Conservation (phyloP, 2,888 invertebrate species). For the Epinotia bilunana region DNA sequence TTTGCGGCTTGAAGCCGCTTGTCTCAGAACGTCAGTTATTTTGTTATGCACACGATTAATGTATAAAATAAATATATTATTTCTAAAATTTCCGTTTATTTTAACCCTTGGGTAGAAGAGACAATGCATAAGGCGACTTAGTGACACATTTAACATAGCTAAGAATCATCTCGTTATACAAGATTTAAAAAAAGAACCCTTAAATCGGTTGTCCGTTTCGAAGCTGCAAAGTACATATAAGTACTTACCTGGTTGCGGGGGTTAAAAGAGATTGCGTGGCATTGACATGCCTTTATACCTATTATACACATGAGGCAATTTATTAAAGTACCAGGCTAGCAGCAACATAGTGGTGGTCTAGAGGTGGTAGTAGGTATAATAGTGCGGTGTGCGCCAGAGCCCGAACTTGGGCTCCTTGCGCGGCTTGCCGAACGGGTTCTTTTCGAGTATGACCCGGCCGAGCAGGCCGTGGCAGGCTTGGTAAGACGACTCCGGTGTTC, state of each 20-base stretch:
- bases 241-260: no score
- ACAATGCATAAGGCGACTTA: no score
- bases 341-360: slow-evolving; percentile 3
- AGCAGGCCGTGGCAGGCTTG: slow-evolving; percentile 68
- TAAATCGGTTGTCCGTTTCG: no score
- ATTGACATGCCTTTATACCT: no score
- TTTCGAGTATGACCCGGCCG: slow-evolving; percentile 70
- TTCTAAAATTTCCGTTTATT: slow-evolving; percentile 37
- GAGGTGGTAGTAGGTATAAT: slow-evolving; percentile 23
- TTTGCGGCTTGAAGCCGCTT: not conserved
- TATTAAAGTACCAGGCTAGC: slow-evolving; percentile 5
- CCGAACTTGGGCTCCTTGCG: slow-evolving; percentile 74
- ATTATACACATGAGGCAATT: no score
- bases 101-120: not conserved
- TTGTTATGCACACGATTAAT: slow-evolving; percentile 46
- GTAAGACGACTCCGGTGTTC: slow-evolving; percentile 75
- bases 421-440: slow-evolving; percentile 74
- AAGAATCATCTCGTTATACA: no score
- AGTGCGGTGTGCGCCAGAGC: slow-evolving; percentile 55
- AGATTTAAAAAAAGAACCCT: no score
- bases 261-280: no score
- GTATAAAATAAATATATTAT: slow-evolving; percentile 47
- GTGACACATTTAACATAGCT: no score
- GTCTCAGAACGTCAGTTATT: slow-evolving; percentile 35
- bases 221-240: no score